Conservation (phyloP, 35 echinoderm and acorn worm genomes). For the Chiridota heheva region DNA sequence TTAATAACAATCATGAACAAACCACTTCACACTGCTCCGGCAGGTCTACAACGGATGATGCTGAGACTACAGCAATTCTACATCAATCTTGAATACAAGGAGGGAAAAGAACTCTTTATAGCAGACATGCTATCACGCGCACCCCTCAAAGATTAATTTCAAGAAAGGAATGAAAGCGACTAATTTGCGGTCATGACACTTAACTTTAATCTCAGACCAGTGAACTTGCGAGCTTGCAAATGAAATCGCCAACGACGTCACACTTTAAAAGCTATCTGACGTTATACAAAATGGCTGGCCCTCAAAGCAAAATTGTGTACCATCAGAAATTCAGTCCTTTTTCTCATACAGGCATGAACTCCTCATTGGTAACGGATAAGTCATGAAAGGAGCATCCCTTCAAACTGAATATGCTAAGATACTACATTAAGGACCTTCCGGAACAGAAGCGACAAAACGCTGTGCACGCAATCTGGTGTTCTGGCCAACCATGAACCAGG, state of each 20-base stretch:
- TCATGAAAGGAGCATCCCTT: slow-evolving; percentile 32
- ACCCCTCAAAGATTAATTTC: background rate
- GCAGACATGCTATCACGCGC: slow-evolving; percentile 6
- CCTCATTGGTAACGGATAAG: background rate
- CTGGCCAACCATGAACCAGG: slow-evolving; percentile 41
- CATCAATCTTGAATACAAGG: slow-evolving; percentile 12
- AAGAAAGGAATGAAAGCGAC: background rate
- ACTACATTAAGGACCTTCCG: slow-evolving; percentile 32
- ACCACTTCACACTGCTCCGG: background rate
- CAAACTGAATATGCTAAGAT: background rate
- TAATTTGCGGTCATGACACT: background rate
- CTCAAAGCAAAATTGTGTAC: background rate
- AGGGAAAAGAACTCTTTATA: slow-evolving; percentile 5
- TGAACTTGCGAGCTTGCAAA: background rate
- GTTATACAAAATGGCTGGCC: slow-evolving; percentile 11
- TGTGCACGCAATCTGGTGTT: slow-evolving; percentile 27
- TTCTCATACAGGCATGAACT: slow-evolving; percentile 15
- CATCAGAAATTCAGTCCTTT: background rate
- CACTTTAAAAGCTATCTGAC: background rate
- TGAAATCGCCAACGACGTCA: background rate
- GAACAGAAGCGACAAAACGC: slow-evolving; percentile 22
- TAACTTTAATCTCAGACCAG: background rate
- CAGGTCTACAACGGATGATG: background rate
- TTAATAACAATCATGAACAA: slow-evolving; percentile 20
- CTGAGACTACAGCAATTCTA: background rate